A percentile compares a stretch with the other conserved stretches of the same genome.
phyloP scores from a whole-genome alignment of 2,797 vertebrate species.

The Channa striata region DNA sequence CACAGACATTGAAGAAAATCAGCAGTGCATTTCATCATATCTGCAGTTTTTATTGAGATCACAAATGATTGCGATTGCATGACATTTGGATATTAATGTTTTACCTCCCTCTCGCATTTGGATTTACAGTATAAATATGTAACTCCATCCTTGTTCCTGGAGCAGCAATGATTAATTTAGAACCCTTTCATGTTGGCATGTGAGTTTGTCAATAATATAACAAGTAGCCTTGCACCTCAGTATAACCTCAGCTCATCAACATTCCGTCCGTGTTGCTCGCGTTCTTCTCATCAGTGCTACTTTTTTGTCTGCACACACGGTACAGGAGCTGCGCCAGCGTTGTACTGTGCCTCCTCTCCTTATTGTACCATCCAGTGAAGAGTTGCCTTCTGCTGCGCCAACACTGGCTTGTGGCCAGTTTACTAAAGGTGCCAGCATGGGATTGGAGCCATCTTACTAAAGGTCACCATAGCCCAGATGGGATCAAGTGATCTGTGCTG shows the following conservation, averaged over 20 bases:
- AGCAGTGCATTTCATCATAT: neutral
- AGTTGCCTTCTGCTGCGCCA: conserved; percentile 57
- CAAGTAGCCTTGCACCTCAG: conserved; percentile 19
- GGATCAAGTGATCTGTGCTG: conserved; percentile 74
- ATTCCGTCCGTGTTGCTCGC: conserved; percentile 29
- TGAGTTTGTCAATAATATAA: conserved; percentile 28
- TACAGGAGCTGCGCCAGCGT: conserved; percentile 36
- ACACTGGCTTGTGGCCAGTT: conserved; percentile 59
- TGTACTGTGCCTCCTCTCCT: conserved; percentile 37
- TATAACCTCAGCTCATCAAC: conserved; percentile 27
- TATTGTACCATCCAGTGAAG: conserved; percentile 35
- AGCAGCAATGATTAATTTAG: conserved; percentile 18
- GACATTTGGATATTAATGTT: neutral
- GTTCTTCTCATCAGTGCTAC: conserved; percentile 43
- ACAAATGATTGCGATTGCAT: neutral
- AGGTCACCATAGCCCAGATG: conserved; percentile 74
- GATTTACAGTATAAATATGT: conserved; percentile 5
- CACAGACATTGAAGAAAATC: neutral
- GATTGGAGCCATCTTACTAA: conserved; percentile 65
- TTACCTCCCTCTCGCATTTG: conserved; percentile 10
- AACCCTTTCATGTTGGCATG: conserved; percentile 15
- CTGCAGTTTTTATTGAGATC: neutral
- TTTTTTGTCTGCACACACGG: conserved; percentile 30
- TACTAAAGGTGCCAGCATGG: conserved; percentile 65
- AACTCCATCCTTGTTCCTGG: neutral